Evolutionary conservation across 1,140 invertebrate species (phyloP), one percentile per base, ranked within the genome.

Genomic region (Drosophila rufa): DNA sequence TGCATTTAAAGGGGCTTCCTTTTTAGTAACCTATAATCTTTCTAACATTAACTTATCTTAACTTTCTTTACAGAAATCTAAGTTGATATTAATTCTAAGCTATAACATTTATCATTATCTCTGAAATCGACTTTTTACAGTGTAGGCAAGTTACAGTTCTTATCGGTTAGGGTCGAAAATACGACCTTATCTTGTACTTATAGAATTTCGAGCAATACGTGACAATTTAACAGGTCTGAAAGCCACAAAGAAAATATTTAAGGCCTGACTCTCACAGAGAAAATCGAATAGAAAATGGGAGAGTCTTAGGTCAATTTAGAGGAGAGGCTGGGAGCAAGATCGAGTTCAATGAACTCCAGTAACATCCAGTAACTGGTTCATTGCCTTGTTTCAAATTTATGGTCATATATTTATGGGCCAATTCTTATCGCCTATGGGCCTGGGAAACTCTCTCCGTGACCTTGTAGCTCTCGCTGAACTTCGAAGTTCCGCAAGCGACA

Each of bases 121-220:
- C 2, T 0, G n/a, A 14, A n/a, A 9, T 36, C 6, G 8, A 47
- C 9, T 66, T 66, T 11, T 70, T 30, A 30, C 67, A 51, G 69
- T 73, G 69, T 73, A 71, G 30, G 2, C 46, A 38, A 25, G 46
- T 71, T 73, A 73, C 46, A 73, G 67, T 59, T 73, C 67, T 73
- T 73, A 73, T 73, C 69, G 68, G 67, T 73, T 73, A 45, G 53
- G 69, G 51, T 73, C 69, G 67, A 71, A 73, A 73, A 71, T 73
- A 73, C 66, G 14, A 50, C 67, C 53, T 73, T 73, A 73, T 73
- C 67, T 59, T 73, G 46, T 59, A 51, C 69, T 73, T 60, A 51
- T 60, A 60, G 69, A 58, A 48, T 45, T 56, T 46, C 17, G 36
- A 27, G 53, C 22, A 50, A 45, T 73, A 73, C 67, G 67, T 73